Conservation (phyloP, 2,113 vertebrate species). For the Calyptommatus sinebrachiatus region DNA sequence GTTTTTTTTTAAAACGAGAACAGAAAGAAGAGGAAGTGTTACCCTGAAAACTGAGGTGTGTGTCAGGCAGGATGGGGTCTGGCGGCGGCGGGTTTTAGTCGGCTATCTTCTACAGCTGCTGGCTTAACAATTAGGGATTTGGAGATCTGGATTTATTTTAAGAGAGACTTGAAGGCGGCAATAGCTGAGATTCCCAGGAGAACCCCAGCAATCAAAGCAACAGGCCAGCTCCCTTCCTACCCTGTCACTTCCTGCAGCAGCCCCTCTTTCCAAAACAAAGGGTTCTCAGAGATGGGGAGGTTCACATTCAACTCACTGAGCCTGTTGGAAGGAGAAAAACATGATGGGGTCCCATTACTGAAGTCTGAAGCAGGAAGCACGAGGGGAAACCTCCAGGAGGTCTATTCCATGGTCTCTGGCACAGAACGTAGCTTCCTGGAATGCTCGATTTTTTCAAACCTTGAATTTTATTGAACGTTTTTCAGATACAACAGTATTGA, state of each 20-base stretch:
- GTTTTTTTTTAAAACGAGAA: conserved; percentile 68
- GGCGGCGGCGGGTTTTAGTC: conserved; percentile 55
- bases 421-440: background rate
- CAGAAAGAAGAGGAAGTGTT: conserved; percentile 54
- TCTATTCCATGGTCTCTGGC: background rate
- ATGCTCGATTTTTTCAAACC: background rate
- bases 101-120: conserved; percentile 62
- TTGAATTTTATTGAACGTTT: background rate
- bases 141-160: conserved; percentile 21
- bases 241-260: conserved; percentile 22
- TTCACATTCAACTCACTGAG: conserved; percentile 74
- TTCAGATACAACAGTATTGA: background rate
- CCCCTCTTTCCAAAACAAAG: conserved; percentile 54
- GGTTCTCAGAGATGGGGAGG: conserved; percentile 69
- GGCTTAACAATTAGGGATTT: conserved; percentile 61
- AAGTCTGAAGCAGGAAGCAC: background rate
- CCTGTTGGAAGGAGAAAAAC: conserved; percentile 47
- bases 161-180: conserved; percentile 29
- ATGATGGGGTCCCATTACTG: background rate
- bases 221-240: conserved; percentile 15
- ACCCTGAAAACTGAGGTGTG: conserved; percentile 56
- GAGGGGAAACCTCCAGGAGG: background rate
- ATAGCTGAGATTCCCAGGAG: conserved; percentile 2
- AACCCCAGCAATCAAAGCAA: conserved; percentile 28
- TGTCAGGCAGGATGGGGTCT: conserved; percentile 52